Base-by-base conservation (phyloP, 2,888 invertebrate species). In the Corythucha ciliata region DNA sequence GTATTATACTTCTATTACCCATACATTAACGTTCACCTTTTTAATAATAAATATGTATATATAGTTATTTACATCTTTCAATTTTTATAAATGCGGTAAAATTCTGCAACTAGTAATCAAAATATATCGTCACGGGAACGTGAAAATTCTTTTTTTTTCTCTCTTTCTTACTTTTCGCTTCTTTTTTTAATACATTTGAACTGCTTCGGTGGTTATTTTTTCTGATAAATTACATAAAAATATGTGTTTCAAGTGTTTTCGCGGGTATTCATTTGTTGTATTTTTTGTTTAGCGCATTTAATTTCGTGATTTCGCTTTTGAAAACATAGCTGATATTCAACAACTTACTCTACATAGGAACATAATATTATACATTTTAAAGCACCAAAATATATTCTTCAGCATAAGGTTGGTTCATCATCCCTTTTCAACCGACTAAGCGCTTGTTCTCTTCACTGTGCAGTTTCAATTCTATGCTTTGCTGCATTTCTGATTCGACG, bases 221-320 rank as follows among this genome's bases (percentile, higher is more conserved):
- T 33, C 48, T 48, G 39, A n/a, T n/a, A n/a, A n/a, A 16, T 52
- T 48, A 47, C 48, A 52, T 48, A 48, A 52, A 52, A 52, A 52
- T 48, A 47, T 52, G 52, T 52, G 52, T 48, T 52, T 36, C 41
- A 52, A 37, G 52, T 52, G 52, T 39, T 46, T 50, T 44, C 34
- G 42, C 34, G 36, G n/a, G n/a, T n/a, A n/a, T n/a, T n/a, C n/a
- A 24, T 41, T 49, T 39, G 18, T 39, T 39, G 21, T 21, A 39
- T 6, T 18, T 16, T 5, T 22, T 41, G 20, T 44, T 8, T 46
- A 45, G 24, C 16, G 36, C 39, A 27, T 49, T 44, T 36, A 16
- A 42, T 49, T 42, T 39, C 18, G n/a, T 20, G n/a, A 39, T 39
- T n/a, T n/a, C n/a, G n/a, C 16, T 39, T n/a, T 39, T 21, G 18